Evolutionary conservation across 2,113 vertebrate genomes (phyloP), one percentile per base, ranked within the genome.

Genomic region (Arvicanthis niloticus): DNA sequence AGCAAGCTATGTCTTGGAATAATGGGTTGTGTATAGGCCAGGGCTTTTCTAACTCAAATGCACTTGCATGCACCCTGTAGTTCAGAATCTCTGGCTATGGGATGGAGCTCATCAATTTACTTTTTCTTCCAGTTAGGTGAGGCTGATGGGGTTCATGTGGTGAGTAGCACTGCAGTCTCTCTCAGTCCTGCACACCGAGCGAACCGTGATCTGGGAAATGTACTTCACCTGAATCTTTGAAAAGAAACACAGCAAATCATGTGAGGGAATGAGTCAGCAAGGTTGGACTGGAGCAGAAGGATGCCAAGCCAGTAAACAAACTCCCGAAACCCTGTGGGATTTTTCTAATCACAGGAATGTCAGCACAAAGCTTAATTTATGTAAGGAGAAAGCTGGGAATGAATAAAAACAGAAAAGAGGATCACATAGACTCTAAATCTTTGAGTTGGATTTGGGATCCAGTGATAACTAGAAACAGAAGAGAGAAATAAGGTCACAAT

Each of bases 281-380:
- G 37, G 29, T 68, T 84, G 77, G 53, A 88, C 73, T 84, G 34
- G 62, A 17, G 34, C n/a, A 26, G 40, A 93, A 26, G 15, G 75
- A 75, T 91, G 93, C 93, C 94, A 96, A 97, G 73, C 72, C 89
- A 96, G 95, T 94, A 82, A 98, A 97, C 80, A 97, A 91, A 86
- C 75, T 86, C 85, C 77, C 73, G 72, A 96, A 95, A 75, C 67
- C 80, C 85, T 15, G 0, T 86, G 91, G 67, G 92, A 85, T 76
- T 92, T 72, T 92, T 94, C 94, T 92, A 94, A 82, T 96, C 85
- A 88, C 88, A 84, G 40, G n/a, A 78, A 76, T 96, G 84, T 96
- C 96, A 96, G 80, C 95, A 97, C 65, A 76, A 87, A 93, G 82
- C 80, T 93, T 90, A 93, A 97, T 97, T 97, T 97, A 97, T 93